Conservation (phyloP, 2,113 vertebrate genomes). For the Malurus melanocephalus region DNA sequence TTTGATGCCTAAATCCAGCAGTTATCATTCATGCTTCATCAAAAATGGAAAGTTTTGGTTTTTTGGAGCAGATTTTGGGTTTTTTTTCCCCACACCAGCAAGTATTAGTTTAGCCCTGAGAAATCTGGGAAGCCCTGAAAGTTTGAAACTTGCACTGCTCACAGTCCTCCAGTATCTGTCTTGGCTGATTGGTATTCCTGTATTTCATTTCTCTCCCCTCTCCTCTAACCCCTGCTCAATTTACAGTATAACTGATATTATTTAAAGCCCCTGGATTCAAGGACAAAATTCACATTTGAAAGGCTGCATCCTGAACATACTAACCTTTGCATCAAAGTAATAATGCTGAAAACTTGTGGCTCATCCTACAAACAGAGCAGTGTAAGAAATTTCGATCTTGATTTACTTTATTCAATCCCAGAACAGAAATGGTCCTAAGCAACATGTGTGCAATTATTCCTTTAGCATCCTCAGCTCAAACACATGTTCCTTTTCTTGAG, state of each 20-base stretch:
- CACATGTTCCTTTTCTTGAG: background rate
- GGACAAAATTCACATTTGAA: background rate
- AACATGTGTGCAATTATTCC: background rate
- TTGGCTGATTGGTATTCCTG: background rate
- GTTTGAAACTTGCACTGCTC: background rate
- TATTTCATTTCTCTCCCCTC: background rate
- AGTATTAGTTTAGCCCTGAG: background rate
- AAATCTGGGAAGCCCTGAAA: background rate
- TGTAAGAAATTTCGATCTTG: background rate
- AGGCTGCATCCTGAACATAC: background rate
- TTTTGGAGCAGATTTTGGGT: rapidly evolving
- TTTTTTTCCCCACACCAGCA: background rate
- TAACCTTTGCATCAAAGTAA: background rate
- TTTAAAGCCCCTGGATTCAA: background rate
- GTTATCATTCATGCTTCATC: background rate
- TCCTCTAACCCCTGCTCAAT: background rate
- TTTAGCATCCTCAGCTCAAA: background rate
- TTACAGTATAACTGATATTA: background rate
- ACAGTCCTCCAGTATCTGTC: background rate
- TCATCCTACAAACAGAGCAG: background rate
- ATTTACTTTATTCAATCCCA: background rate
- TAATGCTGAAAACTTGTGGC: background rate
- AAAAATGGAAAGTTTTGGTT: background rate
- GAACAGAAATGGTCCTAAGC: background rate
- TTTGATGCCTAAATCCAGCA: background rate